phyloP scores from a whole-genome alignment of 1,140 invertebrate genomes.

The Branchinecta lindahli region DNA sequence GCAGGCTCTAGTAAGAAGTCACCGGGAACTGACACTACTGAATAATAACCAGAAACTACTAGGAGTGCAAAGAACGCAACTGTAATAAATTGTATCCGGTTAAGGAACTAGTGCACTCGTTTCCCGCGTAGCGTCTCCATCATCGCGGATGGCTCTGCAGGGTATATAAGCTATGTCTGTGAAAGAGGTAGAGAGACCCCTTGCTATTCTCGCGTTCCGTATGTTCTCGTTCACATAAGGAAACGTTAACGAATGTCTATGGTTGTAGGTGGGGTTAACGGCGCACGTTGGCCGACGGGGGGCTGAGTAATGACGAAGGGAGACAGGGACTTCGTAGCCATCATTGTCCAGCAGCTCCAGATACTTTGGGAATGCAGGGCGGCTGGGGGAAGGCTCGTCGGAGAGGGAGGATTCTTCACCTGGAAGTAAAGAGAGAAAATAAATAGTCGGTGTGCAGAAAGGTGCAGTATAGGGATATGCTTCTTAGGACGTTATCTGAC shows the following conservation, averaged over 20 bases:
- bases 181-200: background rate
- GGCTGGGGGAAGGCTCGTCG: background rate
- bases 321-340: background rate
- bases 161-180: background rate
- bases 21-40: no score
- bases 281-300: background rate
- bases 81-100: no score
- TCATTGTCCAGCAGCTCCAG: background rate
- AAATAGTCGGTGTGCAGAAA: no score
- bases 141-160: background rate
- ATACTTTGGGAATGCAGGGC: background rate
- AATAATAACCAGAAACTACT: no score
- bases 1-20: no score
- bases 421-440: background rate
- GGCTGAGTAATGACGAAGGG: background rate
- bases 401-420: background rate
- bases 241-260: conserved; percentile 1
- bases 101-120: background rate
- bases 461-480: no score
- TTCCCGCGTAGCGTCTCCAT: background rate
- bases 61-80: no score
- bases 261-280: background rate
- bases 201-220: background rate
- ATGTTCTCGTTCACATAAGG: background rate
- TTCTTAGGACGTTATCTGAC: no score